Conservation (phyloP, 2,797 vertebrate species). For the Ptychadena robeensis region DNA sequence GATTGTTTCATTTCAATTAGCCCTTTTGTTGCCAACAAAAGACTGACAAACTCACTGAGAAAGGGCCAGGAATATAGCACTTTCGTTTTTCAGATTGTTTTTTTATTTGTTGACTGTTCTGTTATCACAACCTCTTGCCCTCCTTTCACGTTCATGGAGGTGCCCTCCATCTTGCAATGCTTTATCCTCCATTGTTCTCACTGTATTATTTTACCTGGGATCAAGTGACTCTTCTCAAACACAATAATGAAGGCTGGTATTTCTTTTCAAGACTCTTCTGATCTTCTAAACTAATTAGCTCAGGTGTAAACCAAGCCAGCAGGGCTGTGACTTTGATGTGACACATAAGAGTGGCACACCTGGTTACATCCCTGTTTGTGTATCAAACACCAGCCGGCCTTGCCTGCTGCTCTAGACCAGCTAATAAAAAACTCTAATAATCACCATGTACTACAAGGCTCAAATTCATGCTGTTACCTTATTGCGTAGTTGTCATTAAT, state of each 20-base stretch:
- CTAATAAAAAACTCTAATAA: constrained; percentile 78
- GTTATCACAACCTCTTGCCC: constrained; percentile 64
- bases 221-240: constrained; percentile 82
- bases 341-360: constrained; percentile 72
- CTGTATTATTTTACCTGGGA: constrained; percentile 82
- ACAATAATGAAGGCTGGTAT: constrained; percentile 77
- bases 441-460: constrained; percentile 78
- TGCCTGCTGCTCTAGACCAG: constrained; percentile 75
- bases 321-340: constrained; percentile 86
- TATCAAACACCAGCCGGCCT: constrained; percentile 78
- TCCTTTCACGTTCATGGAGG: constrained; percentile 64
- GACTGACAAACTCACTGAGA: constrained; percentile 83
- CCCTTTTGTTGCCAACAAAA: constrained; percentile 88
- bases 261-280: constrained; percentile 81
- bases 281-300: constrained; percentile 94
- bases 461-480: constrained; percentile 77
- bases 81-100: constrained; percentile 74
- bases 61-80: constrained; percentile 74
- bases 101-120: constrained; percentile 68
- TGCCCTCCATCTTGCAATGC: constrained; percentile 63
- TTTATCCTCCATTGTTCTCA: constrained; percentile 71
- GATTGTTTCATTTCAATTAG: constrained; percentile 89
- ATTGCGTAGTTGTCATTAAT: constrained; percentile 82
- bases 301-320: constrained; percentile 92
- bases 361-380: constrained; percentile 76